Conservation (phyloP, 2,113 vertebrate genomes). For the Choloepus hoffmanni region DNA sequence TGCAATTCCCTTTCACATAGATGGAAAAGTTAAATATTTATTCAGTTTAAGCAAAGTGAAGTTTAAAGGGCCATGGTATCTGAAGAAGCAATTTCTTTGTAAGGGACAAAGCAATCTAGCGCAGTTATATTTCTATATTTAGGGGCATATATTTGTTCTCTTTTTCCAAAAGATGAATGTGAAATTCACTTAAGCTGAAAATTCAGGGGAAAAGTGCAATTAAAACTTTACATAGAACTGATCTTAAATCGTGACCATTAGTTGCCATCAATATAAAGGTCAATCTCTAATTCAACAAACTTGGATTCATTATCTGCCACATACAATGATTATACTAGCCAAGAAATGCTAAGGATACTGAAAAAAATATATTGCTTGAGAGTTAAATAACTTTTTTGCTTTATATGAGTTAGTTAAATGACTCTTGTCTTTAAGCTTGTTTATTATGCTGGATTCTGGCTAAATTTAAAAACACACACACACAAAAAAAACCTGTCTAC, state of each 20-base stretch:
- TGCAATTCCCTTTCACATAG: neutral
- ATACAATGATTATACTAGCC: neutral
- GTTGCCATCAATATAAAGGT: neutral
- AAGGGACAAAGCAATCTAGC: neutral
- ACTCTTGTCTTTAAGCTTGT: neutral
- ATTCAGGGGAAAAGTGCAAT: conserved; percentile 13
- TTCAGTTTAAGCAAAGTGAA: neutral
- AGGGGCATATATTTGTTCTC: neutral
- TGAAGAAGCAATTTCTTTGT: neutral
- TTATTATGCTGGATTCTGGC: neutral
- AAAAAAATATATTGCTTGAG: neutral
- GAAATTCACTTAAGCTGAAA: conserved; percentile 26
- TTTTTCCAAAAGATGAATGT: conserved; percentile 40
- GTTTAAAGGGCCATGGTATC: neutral
- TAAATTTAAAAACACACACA: neutral
- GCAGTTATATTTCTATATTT: neutral
- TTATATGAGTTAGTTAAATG: neutral
- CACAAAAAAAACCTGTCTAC: neutral
- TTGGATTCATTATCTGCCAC: conserved; percentile 22
- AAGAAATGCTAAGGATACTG: neutral
- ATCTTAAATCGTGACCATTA: conserved; percentile 27
- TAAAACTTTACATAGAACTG: conserved; percentile 28
- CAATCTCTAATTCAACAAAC: conserved; percentile 37
- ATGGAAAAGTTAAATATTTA: neutral
- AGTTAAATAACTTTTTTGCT: neutral